Evolutionary conservation across 1,140 invertebrate genomes (phyloP).

Genomic region (Brachionus rotundiformis): DNA sequence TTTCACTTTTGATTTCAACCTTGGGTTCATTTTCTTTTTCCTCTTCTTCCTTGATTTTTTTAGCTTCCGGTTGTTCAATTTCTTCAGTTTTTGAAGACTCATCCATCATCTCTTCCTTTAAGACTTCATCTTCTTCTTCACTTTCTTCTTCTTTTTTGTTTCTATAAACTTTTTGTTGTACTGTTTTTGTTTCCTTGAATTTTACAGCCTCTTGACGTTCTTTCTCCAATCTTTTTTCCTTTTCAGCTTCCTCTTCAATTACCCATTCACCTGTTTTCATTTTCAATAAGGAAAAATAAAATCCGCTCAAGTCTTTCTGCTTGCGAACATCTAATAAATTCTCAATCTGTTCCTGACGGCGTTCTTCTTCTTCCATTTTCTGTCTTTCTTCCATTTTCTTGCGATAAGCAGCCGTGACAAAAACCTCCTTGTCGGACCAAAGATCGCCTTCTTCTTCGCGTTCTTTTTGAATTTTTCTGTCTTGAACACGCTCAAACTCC

Average conservation of each 20-base stretch:
- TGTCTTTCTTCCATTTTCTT: conserved; percentile 53
- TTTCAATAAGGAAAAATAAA: conserved; percentile 47
- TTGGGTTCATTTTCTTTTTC: not conserved
- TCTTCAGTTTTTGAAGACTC: not conserved
- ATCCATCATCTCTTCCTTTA: not conserved
- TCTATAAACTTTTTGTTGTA: not conserved
- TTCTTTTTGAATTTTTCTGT: conserved; percentile 56
- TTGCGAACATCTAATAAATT: conserved; percentile 48
- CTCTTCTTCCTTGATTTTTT: not conserved
- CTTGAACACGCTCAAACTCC: conserved; percentile 53
- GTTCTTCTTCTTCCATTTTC: conserved; percentile 49
- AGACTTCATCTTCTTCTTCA: conserved; percentile 6
- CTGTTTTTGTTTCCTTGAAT: conserved; percentile 21
- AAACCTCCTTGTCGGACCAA: conserved; percentile 56
- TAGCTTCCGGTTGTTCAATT: not conserved
- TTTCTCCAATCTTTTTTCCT: conserved; percentile 30
- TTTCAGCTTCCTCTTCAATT: conserved; percentile 50
- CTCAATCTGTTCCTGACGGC: conserved; percentile 34
- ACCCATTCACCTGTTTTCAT: conserved; percentile 50
- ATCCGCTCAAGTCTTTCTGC: conserved; percentile 41
- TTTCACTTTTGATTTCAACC: not conserved
- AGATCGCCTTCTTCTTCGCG: conserved; percentile 54
- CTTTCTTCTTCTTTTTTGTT: conserved; percentile 39
- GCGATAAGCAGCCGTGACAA: conserved; percentile 55
- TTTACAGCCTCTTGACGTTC: conserved; percentile 32